phyloP scores from a whole-genome alignment of 2,113 vertebrate genomes.

The Pituophis catenifer region DNA sequence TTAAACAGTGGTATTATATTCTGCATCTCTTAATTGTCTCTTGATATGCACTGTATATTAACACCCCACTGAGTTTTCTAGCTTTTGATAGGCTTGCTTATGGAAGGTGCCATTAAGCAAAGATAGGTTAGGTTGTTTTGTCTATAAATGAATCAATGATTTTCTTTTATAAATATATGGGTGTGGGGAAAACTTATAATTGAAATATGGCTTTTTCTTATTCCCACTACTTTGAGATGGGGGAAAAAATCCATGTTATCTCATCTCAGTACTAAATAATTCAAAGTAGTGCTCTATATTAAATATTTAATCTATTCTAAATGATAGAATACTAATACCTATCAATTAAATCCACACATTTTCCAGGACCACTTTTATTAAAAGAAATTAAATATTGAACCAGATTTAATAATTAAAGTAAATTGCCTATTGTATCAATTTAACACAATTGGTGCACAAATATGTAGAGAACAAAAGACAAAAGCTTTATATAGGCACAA shows the following conservation, averaged over 20 bases:
- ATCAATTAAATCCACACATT: constrained; percentile 75
- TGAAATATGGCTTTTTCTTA: constrained; percentile 63
- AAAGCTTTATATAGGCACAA: constrained; percentile 58
- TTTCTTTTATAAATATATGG: constrained; percentile 54
- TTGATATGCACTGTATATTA: constrained; percentile 37
- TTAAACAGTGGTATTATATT: constrained; percentile 36
- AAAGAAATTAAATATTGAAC: constrained; percentile 81
- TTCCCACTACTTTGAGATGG: constrained; percentile 61
- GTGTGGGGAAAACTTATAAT: constrained; percentile 50
- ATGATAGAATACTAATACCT: constrained; percentile 70
- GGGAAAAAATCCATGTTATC: constrained; percentile 66
- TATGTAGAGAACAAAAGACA: constrained; percentile 51
- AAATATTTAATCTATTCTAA: constrained; percentile 78
- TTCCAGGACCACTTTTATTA: constrained; percentile 73
- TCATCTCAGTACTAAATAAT: constrained; percentile 73
- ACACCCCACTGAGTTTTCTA: constrained; percentile 34
- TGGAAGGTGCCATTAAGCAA: constrained; percentile 49
- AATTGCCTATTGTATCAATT: constrained; percentile 73
- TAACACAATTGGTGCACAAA: constrained; percentile 61
- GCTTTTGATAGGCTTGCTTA: constrained; percentile 44
- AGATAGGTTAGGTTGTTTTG: constrained; percentile 59
- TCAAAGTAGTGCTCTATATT: constrained; percentile 72
- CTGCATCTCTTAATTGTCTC: constrained; percentile 39
- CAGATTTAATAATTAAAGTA: constrained; percentile 81
- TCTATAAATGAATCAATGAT: constrained; percentile 60